Evolutionary conservation across 2,888 invertebrate genomes (phyloP).

Genomic region (Drosophila demipolita): DNA sequence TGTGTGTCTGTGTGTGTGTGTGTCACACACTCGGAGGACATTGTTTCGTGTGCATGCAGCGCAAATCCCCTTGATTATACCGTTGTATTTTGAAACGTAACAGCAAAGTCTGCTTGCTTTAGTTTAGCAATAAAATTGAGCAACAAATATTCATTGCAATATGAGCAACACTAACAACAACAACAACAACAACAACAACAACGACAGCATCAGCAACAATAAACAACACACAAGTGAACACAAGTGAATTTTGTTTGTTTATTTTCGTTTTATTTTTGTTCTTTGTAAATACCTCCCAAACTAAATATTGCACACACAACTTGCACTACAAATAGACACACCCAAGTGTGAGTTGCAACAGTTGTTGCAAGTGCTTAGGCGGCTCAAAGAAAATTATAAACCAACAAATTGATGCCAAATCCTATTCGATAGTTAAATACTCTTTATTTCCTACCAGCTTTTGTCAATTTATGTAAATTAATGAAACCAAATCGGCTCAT

Average conservation of each 20-base stretch:
- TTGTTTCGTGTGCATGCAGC: constrained; percentile 48
- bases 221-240: constrained; percentile 24
- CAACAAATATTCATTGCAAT: constrained; percentile 60
- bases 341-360: constrained; percentile 20
- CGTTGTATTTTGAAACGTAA: constrained; percentile 57
- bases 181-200: constrained; percentile 1
- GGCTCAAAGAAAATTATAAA: not conserved
- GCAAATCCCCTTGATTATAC: constrained; percentile 68
- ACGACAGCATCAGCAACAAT: constrained; percentile 1
- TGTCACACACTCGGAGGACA: constrained; percentile 16
- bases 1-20: not conserved
- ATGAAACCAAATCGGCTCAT: not conserved
- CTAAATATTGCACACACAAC: constrained; percentile 57
- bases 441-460: not conserved
- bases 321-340: constrained; percentile 12
- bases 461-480: not conserved
- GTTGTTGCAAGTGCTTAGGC: constrained; percentile 10
- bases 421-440: not conserved
- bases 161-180: constrained; percentile 22
- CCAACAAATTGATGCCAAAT: not conserved
- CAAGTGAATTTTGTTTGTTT: constrained; percentile 27
- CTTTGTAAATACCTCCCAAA: constrained; percentile 33
- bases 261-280: constrained; percentile 9
- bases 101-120: constrained; percentile 58
- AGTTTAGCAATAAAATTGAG: constrained; percentile 58